Percentiles rank a stretch among this genome's conserved stretches.
These are phyloP conservation scores for Nothura maculosa DNA, from an alignment of 2,797 vertebrate species.

Conservation along the genomic window DNA sequence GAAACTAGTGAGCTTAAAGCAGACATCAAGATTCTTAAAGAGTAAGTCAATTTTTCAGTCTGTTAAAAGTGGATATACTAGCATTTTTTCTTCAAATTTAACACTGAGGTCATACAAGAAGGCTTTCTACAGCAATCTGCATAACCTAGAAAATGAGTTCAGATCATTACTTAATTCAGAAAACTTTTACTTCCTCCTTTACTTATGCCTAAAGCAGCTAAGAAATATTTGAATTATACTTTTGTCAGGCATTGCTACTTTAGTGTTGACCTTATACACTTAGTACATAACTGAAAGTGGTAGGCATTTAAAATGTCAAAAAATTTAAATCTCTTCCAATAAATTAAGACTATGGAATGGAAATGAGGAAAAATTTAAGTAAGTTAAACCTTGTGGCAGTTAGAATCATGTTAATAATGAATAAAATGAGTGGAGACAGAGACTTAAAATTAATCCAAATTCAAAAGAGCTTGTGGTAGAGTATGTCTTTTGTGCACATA, in stretches of 20 bases:
- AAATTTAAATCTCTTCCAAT: not conserved
- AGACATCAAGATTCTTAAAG: not conserved
- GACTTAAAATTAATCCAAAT: not conserved
- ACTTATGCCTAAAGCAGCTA: not conserved
- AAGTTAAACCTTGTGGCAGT: not conserved
- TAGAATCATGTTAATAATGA: not conserved
- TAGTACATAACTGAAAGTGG: not conserved
- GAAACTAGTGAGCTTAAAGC: not conserved
- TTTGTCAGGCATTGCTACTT: not conserved
- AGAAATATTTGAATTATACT: not conserved
- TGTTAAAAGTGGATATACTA: not conserved
- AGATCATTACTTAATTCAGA: not conserved
- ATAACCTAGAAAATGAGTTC: constrained; percentile 8
- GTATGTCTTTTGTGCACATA: not conserved
- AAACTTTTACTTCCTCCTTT: not conserved
- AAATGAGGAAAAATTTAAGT: not conserved
- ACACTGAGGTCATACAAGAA: not conserved
- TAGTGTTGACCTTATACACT: not conserved
- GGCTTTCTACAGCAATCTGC: not conserved
- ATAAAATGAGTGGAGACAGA: not conserved
- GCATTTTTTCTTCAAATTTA: not conserved
- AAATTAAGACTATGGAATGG: not conserved
- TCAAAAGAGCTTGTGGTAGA: not conserved
- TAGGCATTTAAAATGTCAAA: not conserved
- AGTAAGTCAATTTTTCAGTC: not conserved